Conservation (phyloP, 1,140 invertebrate genomes). For the Brachionus sp. region DNA sequence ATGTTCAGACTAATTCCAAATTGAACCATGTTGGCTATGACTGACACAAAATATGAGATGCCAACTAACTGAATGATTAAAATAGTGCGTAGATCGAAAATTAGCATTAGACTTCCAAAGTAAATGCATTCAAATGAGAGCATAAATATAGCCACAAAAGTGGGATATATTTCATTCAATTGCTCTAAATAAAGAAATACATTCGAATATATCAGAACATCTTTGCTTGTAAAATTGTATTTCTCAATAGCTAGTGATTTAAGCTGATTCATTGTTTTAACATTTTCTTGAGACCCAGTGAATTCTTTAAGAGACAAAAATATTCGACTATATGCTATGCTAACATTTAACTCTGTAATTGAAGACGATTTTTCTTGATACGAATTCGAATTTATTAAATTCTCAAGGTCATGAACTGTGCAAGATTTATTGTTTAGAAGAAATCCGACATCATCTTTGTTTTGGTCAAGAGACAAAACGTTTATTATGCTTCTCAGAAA, state of each 20-base stretch:
- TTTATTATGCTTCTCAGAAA: neutral
- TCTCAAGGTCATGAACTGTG: neutral
- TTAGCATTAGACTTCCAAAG: conserved; percentile 32
- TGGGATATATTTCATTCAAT: conserved; percentile 15
- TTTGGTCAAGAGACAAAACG: neutral
- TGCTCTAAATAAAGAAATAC: conserved; percentile 42
- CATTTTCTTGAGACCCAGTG: conserved; percentile 8
- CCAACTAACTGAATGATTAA: neutral
- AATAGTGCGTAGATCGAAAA: conserved; percentile 19
- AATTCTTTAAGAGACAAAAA: conserved; percentile 1
- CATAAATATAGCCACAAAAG: conserved; percentile 12
- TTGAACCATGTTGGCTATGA: conserved; percentile 16
- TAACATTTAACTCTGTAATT: neutral
- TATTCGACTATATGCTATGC: conserved; percentile 2
- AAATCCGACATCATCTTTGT: neutral
- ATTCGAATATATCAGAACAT: neutral
- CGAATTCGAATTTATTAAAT: neutral
- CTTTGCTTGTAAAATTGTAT: conserved; percentile 9
- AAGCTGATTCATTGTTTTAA: neutral
- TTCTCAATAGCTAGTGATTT: neutral
- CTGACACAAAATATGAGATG: conserved; percentile 22
- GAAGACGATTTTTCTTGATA: neutral
- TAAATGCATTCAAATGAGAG: conserved; percentile 25
- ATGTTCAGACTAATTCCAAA: conserved; percentile 31
- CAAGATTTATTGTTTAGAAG: neutral